phyloP scores from a whole-genome alignment of 1,140 invertebrate species.

The Leptinotarsa defecta region DNA sequence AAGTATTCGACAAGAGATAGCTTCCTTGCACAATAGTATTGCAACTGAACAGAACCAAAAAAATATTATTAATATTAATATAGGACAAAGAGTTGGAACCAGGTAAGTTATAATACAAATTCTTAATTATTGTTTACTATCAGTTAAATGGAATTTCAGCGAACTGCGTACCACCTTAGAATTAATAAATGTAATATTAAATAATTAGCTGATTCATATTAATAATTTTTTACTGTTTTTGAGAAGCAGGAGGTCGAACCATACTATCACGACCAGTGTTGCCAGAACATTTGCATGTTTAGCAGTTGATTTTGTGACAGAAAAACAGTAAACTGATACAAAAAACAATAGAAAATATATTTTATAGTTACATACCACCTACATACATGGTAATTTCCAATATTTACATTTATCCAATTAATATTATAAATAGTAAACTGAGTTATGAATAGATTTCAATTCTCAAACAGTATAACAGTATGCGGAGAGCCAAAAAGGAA shows the following conservation, averaged over 20 bases:
- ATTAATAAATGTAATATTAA: not conserved
- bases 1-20: slow-evolving; percentile 31
- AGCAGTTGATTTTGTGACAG: too few relatives aligned
- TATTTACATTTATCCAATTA: too few relatives aligned
- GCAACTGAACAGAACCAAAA: not conserved
- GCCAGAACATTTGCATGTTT: not conserved
- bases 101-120: not conserved
- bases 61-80: not conserved
- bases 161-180: not conserved
- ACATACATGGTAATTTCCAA: too few relatives aligned
- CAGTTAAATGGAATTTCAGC: not conserved
- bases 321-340: too few relatives aligned
- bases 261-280: not conserved
- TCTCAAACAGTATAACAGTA: too few relatives aligned
- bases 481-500: too few relatives aligned
- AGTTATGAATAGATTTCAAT: too few relatives aligned
- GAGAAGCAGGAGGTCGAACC: not conserved
- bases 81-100: not conserved
- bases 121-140: not conserved
- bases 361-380: too few relatives aligned
- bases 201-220: not conserved
- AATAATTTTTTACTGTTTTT: not conserved
- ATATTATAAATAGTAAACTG: too few relatives aligned
- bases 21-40: not conserved
- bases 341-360: too few relatives aligned